A percentile compares a stretch with the other conserved stretches of the same genome.
Conservation (phyloP, 2,888 invertebrate genomes). For the Troilus luridus region DNA sequence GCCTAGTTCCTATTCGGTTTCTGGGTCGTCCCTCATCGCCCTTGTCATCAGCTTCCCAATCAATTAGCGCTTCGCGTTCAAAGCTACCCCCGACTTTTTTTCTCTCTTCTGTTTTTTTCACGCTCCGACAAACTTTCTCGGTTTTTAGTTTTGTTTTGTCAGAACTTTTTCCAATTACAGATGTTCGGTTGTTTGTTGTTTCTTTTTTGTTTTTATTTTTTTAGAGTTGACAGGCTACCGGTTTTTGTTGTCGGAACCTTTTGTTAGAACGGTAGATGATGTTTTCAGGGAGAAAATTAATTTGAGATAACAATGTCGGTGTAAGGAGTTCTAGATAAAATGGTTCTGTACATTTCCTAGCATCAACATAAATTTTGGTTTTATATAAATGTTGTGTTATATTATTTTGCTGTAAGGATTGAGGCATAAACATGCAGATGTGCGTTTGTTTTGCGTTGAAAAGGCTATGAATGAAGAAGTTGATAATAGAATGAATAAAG, state of each 20-base stretch:
- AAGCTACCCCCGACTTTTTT: neutral
- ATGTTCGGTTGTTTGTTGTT: slow-evolving; percentile 19
- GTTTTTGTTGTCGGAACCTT: slow-evolving; percentile 17
- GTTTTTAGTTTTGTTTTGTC: slow-evolving; percentile 26
- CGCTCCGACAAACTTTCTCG: neutral
- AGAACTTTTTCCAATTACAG: slow-evolving; percentile 33
- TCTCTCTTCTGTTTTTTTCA: neutral
- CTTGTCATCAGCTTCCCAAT: neutral
- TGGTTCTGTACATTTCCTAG: neutral
- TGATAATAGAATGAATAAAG: too few species aligned
- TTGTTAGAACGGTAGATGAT: neutral
- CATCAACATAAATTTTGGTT: too few species aligned
- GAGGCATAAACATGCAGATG: too few species aligned
- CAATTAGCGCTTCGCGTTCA: slow-evolving; percentile 6
- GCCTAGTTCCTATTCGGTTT: neutral
- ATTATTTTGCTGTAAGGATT: too few species aligned
- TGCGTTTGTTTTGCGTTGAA: too few species aligned
- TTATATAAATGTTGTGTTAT: too few species aligned
- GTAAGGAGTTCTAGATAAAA: neutral
- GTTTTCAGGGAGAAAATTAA: neutral
- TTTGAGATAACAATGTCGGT: neutral
- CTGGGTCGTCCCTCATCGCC: neutral
- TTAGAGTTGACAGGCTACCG: neutral
- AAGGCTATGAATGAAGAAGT: too few species aligned
- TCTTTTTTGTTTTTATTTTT: neutral